phyloP scores from a whole-genome alignment of 1,140 invertebrate species.

The Camponotus floridanus region DNA sequence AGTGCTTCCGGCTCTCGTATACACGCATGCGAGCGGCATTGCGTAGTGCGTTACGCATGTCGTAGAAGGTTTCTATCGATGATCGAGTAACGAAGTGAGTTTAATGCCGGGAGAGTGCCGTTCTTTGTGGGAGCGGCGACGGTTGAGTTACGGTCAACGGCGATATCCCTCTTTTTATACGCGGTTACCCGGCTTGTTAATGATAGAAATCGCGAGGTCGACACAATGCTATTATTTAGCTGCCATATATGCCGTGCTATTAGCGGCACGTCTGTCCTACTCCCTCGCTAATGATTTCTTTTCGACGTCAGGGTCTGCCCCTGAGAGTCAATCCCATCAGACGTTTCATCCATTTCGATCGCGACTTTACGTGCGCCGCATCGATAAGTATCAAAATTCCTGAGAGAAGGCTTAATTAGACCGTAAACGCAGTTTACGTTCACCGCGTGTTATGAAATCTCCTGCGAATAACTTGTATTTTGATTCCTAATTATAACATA shows the following conservation, averaged over 20 bases:
- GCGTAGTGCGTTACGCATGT: slow-evolving; percentile 63
- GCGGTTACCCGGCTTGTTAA: slow-evolving; percentile 82
- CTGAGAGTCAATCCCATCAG: slow-evolving; percentile 29
- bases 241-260: slow-evolving; percentile 77
- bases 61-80: slow-evolving; percentile 76
- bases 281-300: slow-evolving; percentile 83
- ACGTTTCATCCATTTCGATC: slow-evolving; percentile 70
- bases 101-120: slow-evolving; percentile 67
- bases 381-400: slow-evolving; percentile 59
- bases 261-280: slow-evolving; percentile 72
- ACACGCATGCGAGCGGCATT: background rate
- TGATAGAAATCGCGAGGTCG: slow-evolving; percentile 82
- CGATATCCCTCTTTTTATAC: slow-evolving; percentile 78
- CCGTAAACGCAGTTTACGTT: slow-evolving; percentile 40
- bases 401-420: slow-evolving; percentile 57
- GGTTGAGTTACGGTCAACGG: slow-evolving; percentile 77
- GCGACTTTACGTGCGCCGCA: slow-evolving; percentile 56
- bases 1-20: background rate
- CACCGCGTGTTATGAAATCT: slow-evolving; percentile 50
- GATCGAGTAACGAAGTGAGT: slow-evolving; percentile 81
- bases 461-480: slow-evolving; percentile 50
- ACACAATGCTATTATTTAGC: slow-evolving; percentile 85
- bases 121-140: slow-evolving; percentile 80
- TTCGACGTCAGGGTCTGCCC: slow-evolving; percentile 73
- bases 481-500: slow-evolving; percentile 33